Percentiles rank a stretch among this genome's conserved stretches.
These are phyloP conservation scores for Neodontobutis hainanensis DNA, from an alignment of 2,113 vertebrate species.

Conservation along the genomic window DNA sequence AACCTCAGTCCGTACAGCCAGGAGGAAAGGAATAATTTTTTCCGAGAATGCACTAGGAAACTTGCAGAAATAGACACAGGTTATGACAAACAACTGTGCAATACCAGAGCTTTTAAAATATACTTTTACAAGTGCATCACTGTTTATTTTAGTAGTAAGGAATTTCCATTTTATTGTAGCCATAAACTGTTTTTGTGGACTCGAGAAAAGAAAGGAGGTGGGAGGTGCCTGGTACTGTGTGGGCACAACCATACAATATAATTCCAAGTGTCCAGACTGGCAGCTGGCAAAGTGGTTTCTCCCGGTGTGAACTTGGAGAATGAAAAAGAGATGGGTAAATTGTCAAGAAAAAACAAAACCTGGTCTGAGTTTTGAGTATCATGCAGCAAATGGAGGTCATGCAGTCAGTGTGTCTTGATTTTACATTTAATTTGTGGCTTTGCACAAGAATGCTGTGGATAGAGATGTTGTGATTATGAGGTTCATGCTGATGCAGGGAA, in stretches of 20 bases:
- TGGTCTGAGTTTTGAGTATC: slow-evolving; percentile 10
- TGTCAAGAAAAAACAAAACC: background rate
- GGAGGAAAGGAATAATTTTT: slow-evolving; percentile 58
- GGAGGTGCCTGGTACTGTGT: background rate
- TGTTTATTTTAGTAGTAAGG: background rate
- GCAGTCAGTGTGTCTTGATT: slow-evolving; percentile 48
- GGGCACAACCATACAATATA: background rate
- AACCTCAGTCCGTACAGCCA: slow-evolving; percentile 66
- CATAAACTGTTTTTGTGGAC: slow-evolving; percentile 5
- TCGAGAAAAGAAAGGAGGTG: background rate
- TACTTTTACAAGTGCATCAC: background rate
- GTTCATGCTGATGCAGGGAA: slow-evolving; percentile 48
- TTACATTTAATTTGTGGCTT: slow-evolving; percentile 65
- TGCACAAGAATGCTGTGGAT: slow-evolving; percentile 61
- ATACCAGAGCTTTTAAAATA: background rate
- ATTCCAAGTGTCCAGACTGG: background rate
- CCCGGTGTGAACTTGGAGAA: background rate
- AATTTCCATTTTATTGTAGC: background rate
- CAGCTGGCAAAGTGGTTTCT: slow-evolving; percentile 10
- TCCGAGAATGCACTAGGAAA: slow-evolving; percentile 52
- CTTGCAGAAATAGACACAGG: slow-evolving; percentile 19
- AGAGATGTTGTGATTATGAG: slow-evolving; percentile 68
- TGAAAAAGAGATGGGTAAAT: slow-evolving; percentile 1
- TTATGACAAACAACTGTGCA: background rate
- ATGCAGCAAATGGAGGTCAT: slow-evolving; percentile 14